A percentile compares a stretch with the other conserved stretches of the same genome.
These are phyloP conservation scores for Pampusana beccarii DNA, from an alignment of 2,113 vertebrate genomes.

Conservation along the genomic window DNA sequence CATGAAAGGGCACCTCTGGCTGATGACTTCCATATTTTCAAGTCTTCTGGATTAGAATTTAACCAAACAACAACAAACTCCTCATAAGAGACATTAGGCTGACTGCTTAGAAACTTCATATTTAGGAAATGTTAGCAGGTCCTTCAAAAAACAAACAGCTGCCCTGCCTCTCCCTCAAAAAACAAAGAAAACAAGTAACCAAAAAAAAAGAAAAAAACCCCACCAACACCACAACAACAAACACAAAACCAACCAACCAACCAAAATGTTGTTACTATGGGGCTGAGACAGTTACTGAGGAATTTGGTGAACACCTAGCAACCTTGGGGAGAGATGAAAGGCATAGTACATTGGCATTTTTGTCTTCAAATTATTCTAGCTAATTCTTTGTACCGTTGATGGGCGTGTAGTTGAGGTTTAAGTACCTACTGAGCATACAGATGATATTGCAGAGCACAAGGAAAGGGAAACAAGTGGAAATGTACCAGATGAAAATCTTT, in stretches of 20 bases:
- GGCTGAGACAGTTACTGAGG: neutral
- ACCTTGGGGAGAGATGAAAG: neutral
- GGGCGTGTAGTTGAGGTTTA: neutral
- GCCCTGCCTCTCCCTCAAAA: too few relatives aligned
- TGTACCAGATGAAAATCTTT: neutral
- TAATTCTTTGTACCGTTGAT: neutral
- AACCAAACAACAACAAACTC: neutral
- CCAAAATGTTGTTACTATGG: neutral
- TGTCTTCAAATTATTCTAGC: neutral
- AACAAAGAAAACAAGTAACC: too few relatives aligned
- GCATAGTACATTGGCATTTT: neutral
- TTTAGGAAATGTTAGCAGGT: neutral
- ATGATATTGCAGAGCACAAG: neutral
- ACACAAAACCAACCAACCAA: neutral
- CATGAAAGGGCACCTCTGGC: neutral
- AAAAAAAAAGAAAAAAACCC: neutral
- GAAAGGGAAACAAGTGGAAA: neutral
- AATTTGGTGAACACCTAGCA: neutral
- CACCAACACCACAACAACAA: too few relatives aligned
- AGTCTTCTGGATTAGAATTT: neutral
- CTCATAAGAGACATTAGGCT: neutral
- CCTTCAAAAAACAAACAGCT: neutral
- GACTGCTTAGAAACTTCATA: neutral
- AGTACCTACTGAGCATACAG: neutral
- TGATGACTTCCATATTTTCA: neutral